phyloP scores from a whole-genome alignment of 2,113 vertebrate genomes.

The Ranitomeya imitator region DNA sequence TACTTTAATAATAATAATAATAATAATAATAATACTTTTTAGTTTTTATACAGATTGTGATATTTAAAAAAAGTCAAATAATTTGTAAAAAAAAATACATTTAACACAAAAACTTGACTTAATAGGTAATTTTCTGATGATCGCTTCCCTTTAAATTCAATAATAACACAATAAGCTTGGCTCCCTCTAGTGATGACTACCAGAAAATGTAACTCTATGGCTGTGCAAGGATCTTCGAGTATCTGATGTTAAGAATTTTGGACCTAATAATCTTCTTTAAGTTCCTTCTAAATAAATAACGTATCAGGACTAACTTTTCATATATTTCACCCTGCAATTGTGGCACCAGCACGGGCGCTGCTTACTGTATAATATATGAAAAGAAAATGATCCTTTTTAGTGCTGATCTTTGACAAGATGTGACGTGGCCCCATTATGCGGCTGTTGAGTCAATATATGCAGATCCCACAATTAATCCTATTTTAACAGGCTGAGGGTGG shows the following conservation, averaged over 20 bases:
- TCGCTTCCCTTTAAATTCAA: too few relatives aligned
- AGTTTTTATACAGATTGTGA: too few relatives aligned
- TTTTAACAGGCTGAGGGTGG: not conserved
- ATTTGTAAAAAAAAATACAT: too few relatives aligned
- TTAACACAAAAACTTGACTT: too few relatives aligned
- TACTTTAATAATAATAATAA: too few relatives aligned
- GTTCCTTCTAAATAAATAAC: not conserved
- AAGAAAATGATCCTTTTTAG: slow-evolving; percentile 27
- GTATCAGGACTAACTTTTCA: not conserved
- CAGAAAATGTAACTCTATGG: too few relatives aligned
- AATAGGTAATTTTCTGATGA: too few relatives aligned
- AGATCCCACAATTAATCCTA: slow-evolving; percentile 31
- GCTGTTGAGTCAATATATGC: slow-evolving; percentile 11
- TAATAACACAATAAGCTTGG: too few relatives aligned
- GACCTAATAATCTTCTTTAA: not conserved
- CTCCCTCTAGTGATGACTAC: too few relatives aligned
- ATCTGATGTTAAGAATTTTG: not conserved
- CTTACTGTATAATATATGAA: not conserved
- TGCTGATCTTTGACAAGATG: not conserved
- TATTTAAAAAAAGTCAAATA: too few relatives aligned
- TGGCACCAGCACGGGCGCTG: not conserved
- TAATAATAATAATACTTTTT: too few relatives aligned
- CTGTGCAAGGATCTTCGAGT: too few relatives aligned
- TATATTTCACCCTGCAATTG: not conserved
- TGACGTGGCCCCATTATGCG: not conserved